Base-by-base conservation (phyloP, 2,113 vertebrate species). In the Glaucidium brasilianum region DNA sequence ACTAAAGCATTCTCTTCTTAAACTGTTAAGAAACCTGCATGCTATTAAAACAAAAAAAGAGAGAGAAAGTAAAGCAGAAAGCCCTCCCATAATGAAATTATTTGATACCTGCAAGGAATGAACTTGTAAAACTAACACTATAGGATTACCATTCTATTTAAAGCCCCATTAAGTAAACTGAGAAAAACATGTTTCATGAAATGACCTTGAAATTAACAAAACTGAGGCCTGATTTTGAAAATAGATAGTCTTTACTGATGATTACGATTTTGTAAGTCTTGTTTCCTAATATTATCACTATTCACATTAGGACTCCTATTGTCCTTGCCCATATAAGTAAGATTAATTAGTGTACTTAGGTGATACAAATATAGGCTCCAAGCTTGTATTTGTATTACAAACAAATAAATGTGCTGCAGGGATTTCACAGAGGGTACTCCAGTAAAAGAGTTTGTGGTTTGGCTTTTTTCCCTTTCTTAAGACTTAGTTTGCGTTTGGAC, bases 21-120 rank as follows among this genome's bases (percentile, higher is more conserved):
- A 91, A 73, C 15, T 49, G 32, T 39, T 88, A 17, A 32, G 43
- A 56, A 60, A 26, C 14, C 35, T 64, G 15, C 67, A 37, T 71
- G 26, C 53, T 89, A 29, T 67, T 49, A 59, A 83, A 85, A 71
- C 9, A 81, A 35, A 45, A 17, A 22, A 11, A 11, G 6, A 9
- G 47, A 69, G 81, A 47, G 5, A 5, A 77, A 71, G 6, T 16
- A 62, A 85, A 62, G 10, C 17, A 53, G 41, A 76, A 88, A 85
- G 14, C 21, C 4, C 2, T 84, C 35, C 75, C 37, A 45, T 76
- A 80, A 96, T 86, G 73, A 84, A 96, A 93, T 93, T 77, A 60
- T 93, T 94, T 88, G 73, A 75, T 94, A 85, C 67, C 85, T 96
- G 62, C 66, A 75, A 89, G 79, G 91, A 93, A 97, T 89, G 79